Evolutionary conservation across 1,140 invertebrate genomes (phyloP).

Genomic region (Bactericera cockerelli): DNA sequence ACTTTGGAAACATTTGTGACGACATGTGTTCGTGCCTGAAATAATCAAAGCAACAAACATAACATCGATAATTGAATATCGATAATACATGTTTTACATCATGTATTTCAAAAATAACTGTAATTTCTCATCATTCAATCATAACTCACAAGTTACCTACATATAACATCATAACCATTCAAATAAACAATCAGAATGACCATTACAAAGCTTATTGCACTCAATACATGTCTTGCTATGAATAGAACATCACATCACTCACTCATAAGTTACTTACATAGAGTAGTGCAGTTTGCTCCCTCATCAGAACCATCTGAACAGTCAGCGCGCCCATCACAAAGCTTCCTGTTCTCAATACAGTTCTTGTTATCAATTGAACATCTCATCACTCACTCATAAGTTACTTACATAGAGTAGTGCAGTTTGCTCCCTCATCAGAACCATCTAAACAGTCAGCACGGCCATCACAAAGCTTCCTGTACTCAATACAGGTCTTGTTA

Average conservation of each 20-base stretch:
- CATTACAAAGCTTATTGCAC: not conserved
- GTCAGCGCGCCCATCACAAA: not conserved
- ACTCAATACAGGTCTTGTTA: constrained; percentile 44
- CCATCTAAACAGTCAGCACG: constrained; percentile 57
- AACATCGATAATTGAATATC: too few relatives aligned
- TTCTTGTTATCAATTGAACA: too few relatives aligned
- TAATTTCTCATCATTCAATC: not conserved
- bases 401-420: not conserved
- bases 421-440: too few relatives aligned
- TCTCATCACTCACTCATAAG: not conserved
- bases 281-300: too few relatives aligned
- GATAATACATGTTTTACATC: too few relatives aligned
- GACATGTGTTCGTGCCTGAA: constrained; percentile 18
- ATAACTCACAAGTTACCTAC: not conserved
- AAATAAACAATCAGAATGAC: not conserved
- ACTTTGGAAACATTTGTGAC: constrained; percentile 25
- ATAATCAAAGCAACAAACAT: too few relatives aligned
- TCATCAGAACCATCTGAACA: not conserved
- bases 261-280: not conserved
- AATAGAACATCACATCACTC: not conserved
- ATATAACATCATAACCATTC: not conserved
- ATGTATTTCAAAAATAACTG: not conserved
- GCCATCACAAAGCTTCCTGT: constrained; percentile 51
- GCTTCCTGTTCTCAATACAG: not conserved
- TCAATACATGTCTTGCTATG: too few relatives aligned